Evolutionary conservation across 2,888 invertebrate species (phyloP).

Genomic region (Macrostomum cliftonense): DNA sequence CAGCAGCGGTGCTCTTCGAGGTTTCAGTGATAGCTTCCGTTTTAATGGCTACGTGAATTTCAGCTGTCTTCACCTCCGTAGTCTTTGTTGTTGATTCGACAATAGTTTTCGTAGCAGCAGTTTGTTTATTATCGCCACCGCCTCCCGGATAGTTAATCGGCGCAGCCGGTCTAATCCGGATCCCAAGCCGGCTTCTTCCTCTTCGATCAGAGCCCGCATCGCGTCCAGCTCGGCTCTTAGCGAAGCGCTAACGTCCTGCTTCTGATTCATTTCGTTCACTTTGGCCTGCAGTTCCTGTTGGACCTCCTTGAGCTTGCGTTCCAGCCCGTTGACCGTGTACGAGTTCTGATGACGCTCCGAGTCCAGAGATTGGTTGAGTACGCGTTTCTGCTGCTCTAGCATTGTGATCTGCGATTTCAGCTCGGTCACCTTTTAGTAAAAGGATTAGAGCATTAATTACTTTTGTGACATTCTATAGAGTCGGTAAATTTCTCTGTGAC

Average conservation of each 20-base stretch:
- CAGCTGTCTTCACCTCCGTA: too few relatives aligned
- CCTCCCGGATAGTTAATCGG: too few relatives aligned
- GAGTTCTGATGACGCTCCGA: slow-evolving; percentile 17
- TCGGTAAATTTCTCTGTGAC: too few relatives aligned
- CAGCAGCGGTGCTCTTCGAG: too few relatives aligned
- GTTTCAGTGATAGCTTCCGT: too few relatives aligned
- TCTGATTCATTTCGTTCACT: slow-evolving; percentile 23
- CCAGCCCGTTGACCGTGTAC: slow-evolving; percentile 20
- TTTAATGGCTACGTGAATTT: too few relatives aligned
- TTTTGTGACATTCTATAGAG: too few relatives aligned
- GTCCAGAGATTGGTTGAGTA: slow-evolving; percentile 19
- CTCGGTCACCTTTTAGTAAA: not conserved
- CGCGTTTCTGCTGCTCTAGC: slow-evolving; percentile 20
- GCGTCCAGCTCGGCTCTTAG: slow-evolving; percentile 30
- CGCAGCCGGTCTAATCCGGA: too few relatives aligned
- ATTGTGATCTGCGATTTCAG: not conserved
- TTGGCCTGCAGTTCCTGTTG: slow-evolving; percentile 28
- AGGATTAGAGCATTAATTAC: too few relatives aligned
- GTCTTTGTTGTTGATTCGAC: too few relatives aligned
- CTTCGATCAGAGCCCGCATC: slow-evolving; percentile 24
- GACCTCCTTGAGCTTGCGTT: slow-evolving; percentile 23
- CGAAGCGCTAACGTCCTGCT: slow-evolving; percentile 22
- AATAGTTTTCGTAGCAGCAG: too few relatives aligned
- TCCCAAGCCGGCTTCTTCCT: slow-evolving; percentile 26
- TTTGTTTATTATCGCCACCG: too few relatives aligned